Base-by-base conservation (phyloP, 2,113 vertebrate genomes). In the Butastur rufipennis region DNA sequence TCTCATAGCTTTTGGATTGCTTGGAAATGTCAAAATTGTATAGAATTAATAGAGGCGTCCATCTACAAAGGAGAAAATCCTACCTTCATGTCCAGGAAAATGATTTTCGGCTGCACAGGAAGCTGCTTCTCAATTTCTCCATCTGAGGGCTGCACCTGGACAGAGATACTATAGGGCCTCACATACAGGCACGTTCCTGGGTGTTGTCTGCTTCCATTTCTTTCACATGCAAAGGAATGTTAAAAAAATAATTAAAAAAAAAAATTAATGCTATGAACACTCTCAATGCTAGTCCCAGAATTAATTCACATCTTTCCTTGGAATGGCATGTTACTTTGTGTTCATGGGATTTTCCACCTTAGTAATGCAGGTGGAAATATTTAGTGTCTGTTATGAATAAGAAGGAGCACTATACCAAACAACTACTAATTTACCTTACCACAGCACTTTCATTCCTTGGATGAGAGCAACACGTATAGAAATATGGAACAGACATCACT, bases 61-160 rank as follows among this genome's bases (percentile, higher is more conserved):
- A 38, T 19, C 20, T 25, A 84, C 15, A 74, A 31, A 61, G 31
- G 26, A 20, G 3, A 0, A 87, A 80, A 82, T 85, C 70, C 43
- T 97, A 98, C 98, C 98, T 98, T 95, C 81, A 82, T 86, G 61
- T 98, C 98, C 95, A 98, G 94, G 79, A 98, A 98, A 68, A 98
- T 47, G 0, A 98, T 95, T 67, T 96, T 92, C 1, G 98, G 98
- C 32, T 98, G 98, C 8, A 97, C 85, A 7, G 95, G 81, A 70
- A 98, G 97, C 31, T 96, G 92, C 50, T 95, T 98, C n/a, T 97
- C 98, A 0, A 95, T 95, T 83, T 97, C 95, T 89, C 98, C 98
- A 77, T 98, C 96, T 6, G 97, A 98, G 14, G 98, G 98, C 59
- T 98, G 98, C 19, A 97, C 94, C 7, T 96, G 77, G 42, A 98